These are phyloP conservation scores for Cuculus canorus DNA, from an alignment of 2,797 vertebrate species.

Conservation along the genomic window DNA sequence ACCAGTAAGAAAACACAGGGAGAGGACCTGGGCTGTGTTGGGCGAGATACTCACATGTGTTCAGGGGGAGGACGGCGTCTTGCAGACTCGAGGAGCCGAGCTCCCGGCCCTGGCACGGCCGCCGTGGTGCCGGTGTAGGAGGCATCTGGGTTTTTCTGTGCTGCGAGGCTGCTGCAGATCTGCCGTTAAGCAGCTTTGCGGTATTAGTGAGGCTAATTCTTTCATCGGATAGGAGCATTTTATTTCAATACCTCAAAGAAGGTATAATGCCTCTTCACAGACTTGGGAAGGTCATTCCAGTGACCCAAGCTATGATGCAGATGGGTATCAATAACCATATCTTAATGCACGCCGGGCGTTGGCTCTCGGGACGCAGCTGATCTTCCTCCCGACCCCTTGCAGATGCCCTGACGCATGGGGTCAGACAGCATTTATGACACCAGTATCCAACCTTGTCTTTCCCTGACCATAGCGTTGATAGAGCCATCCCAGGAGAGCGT, in stretches of 20 bases:
- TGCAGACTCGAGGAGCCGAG: background rate
- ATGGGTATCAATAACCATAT: background rate
- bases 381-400: background rate
- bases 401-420: no score
- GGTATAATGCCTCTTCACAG: background rate
- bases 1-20: background rate
- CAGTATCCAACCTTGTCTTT: background rate
- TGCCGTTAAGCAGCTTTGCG: background rate
- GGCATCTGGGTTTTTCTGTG: background rate
- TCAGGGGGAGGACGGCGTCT: accelerated
- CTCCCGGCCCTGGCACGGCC: background rate
- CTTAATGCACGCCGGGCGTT: no score
- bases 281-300: background rate
- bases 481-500: background rate
- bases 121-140: background rate
- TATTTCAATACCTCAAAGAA: background rate
- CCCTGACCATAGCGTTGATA: background rate
- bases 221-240: background rate
- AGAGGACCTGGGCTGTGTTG: background rate
- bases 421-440: background rate
- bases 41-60: accelerated
- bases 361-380: no score
- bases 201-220: background rate
- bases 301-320: background rate
- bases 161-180: background rate